Evolutionary conservation across 2,113 vertebrate genomes (phyloP), one percentile per base, ranked within the genome.

Genomic region (Lanius collurio): DNA sequence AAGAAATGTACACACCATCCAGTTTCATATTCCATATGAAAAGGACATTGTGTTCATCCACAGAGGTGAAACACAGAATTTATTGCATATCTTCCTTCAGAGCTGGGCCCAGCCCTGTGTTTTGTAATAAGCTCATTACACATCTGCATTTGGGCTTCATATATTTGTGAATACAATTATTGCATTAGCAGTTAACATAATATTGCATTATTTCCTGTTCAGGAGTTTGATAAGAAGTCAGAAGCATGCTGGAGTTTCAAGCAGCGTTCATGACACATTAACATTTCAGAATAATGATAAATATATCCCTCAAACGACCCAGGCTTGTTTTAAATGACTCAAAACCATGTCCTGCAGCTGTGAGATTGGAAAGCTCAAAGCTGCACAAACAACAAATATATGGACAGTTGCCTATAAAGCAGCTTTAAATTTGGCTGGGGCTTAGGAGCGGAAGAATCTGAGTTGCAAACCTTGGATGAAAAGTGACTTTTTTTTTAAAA

Each of bases 341-440:
- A 93, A 94, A 83, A 7, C 53, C 71, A 52, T 56, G 89, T 91
- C 74, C 89, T 90, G 75, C 96, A 97, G 96, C 96, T 97, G 96
- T 78, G 57, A 82, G 75, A 81, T 7, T 94, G 93, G 84, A 93
- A 95, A 83, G 69, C 95, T 94, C 71, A 50, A 95, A 92, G 78
- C 84, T 95, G 52, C 46, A 88, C 81, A 95, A 96, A 95, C 81
- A 94, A 92, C 55, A 91, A 87, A 87, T 96, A 85, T 93, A 91
- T 95, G 96, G 94, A 95, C 93, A 86, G 52, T 53, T 86, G 96
- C 89, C 95, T 95, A 59, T 92, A 88, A 95, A 96, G 73, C 94
- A 95, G 87, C 78, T 92, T 94, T 89, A 90, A 55, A 83, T 85
- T 93, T 96, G 95, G 84, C 95, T 80, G 80, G 46, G 50, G 69